Conservation (phyloP, 2,888 invertebrate species). For the Agrochola macilenta region DNA sequence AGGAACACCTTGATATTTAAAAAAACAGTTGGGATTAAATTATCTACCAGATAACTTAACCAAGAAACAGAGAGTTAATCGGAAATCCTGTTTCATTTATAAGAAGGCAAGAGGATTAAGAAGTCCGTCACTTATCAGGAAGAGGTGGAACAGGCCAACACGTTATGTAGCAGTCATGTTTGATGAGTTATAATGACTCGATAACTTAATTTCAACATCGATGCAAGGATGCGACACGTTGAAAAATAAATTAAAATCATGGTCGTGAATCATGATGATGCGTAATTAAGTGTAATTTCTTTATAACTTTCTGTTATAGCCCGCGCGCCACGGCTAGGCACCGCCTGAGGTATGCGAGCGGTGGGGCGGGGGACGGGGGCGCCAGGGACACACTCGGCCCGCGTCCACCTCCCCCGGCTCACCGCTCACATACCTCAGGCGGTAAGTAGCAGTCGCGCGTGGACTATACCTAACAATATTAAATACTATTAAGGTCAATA, state of each 20-base stretch:
- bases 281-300: conserved; percentile 37
- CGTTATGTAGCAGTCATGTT: no score
- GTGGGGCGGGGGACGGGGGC: no score
- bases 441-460: no score
- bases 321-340: no score
- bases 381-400: no score
- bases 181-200: not conserved
- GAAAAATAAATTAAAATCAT: not conserved
- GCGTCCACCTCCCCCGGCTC: no score
- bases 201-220: not conserved
- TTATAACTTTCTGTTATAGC: conserved; percentile 38
- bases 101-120: not conserved
- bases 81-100: not conserved
- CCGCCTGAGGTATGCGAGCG: no score
- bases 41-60: conserved; percentile 1
- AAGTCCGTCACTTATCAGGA: not conserved
- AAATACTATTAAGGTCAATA: not conserved
- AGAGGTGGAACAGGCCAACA: not conserved
- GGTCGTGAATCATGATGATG: not conserved
- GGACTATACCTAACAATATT: conserved; percentile 31
- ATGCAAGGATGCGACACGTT: not conserved
- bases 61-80: not conserved
- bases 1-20: no score
- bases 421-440: no score
- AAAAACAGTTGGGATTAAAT: not conserved